These are phyloP conservation scores for Cyclopterus lumpus DNA, from an alignment of 2,797 vertebrate species.

Conservation along the genomic window DNA sequence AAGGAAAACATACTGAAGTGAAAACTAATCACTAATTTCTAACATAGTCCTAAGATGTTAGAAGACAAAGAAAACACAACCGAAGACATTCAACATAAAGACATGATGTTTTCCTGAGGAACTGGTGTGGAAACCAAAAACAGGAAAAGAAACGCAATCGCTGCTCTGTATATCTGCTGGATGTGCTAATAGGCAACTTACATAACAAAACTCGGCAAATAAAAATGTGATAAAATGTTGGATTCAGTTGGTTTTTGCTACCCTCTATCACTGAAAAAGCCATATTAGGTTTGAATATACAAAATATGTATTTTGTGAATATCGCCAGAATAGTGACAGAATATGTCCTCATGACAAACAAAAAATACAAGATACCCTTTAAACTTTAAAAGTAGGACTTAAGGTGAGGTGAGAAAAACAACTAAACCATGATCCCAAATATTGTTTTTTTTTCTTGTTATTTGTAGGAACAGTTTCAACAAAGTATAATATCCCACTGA, in stretches of 20 bases:
- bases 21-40: too few relatives aligned
- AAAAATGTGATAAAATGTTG: background rate
- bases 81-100: too few relatives aligned
- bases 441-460: background rate
- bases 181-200: background rate
- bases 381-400: conserved; percentile 1
- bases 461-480: conserved; percentile 16
- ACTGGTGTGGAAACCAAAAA: background rate
- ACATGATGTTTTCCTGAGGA: background rate
- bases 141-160: background rate
- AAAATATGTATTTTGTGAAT: background rate
- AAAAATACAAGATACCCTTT: conserved; percentile 1
- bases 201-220: background rate
- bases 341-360: background rate
- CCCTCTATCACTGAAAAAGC: background rate
- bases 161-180: background rate
- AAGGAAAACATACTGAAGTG: background rate
- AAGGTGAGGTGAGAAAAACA: conserved; percentile 1
- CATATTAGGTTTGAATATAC: background rate
- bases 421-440: conserved; percentile 25
- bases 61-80: too few relatives aligned
- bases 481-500: conserved; percentile 11
- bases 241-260: background rate
- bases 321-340: background rate
- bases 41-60: too few relatives aligned